Evolutionary conservation across 2,113 vertebrate species (phyloP).

Genomic region (Noctilio leporinus): DNA sequence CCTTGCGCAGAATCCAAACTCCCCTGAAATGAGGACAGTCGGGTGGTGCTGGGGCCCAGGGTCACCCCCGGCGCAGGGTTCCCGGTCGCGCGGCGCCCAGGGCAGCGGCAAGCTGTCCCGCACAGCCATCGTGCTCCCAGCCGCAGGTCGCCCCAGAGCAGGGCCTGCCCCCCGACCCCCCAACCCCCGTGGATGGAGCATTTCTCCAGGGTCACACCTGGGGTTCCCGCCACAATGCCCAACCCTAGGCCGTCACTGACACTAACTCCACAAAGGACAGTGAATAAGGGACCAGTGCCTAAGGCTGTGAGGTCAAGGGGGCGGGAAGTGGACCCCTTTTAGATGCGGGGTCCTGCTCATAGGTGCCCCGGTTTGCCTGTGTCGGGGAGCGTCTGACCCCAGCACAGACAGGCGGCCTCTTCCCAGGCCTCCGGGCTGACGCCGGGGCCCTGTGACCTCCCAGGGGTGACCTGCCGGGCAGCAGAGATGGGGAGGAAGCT

Average conservation of each 20-base stretch:
- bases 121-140: neutral
- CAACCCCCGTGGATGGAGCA: neutral
- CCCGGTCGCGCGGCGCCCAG: rapidly evolving
- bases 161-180: too few species aligned
- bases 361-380: neutral
- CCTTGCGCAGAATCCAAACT: neutral
- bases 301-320: too few species aligned
- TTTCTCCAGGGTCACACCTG: neutral
- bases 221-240: neutral
- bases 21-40: neutral
- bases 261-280: neutral
- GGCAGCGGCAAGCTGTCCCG: neutral
- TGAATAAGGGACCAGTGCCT: neutral
- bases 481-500: slow-evolving; percentile 87
- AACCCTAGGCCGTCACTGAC: neutral
- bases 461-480: neutral
- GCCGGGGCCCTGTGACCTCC: neutral
- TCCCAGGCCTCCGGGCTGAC: neutral
- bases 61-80: rapidly evolving
- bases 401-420: rapidly evolving
- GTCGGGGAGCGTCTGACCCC: neutral
- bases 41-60: rapidly evolving
- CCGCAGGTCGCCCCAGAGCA: too few species aligned
- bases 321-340: neutral
- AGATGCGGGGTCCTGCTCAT: rapidly evolving